Percentiles rank a stretch among this genome's conserved stretches.
These are phyloP conservation scores for Parnassius mnemosyne DNA, from an alignment of 2,888 invertebrate species.

Conservation along the genomic window DNA sequence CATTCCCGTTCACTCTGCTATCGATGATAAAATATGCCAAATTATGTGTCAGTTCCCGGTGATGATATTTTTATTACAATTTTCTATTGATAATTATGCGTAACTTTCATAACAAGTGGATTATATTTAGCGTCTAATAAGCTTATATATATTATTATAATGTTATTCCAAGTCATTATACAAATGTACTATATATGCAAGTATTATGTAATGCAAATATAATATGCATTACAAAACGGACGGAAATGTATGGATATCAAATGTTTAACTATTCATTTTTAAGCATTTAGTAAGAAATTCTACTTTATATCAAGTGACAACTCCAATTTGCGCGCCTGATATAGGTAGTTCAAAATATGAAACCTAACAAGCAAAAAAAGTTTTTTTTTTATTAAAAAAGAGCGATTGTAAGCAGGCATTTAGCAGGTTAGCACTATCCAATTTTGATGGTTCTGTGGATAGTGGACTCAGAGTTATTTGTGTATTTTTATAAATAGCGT, in stretches of 20 bases:
- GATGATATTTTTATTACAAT: slow-evolving; percentile 4
- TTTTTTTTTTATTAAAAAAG: background rate
- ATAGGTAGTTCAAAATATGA: slow-evolving; percentile 23
- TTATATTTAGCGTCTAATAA: slow-evolving; percentile 24
- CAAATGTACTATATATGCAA: slow-evolving; percentile 25
- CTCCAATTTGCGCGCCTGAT: slow-evolving; percentile 30
- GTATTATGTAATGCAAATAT: slow-evolving; percentile 26
- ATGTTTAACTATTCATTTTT: slow-evolving; percentile 21
- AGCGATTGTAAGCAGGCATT: slow-evolving; percentile 9
- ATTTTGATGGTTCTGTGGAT: slow-evolving; percentile 12
- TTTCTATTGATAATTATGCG: slow-evolving; percentile 13
- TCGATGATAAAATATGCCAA: no score
- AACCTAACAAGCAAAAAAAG: slow-evolving; percentile 16
- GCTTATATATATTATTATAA: slow-evolving; percentile 21
- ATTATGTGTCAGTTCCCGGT: no score
- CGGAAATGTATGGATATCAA: slow-evolving; percentile 37
- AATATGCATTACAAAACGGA: slow-evolving; percentile 35
- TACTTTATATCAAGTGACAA: slow-evolving; percentile 14
- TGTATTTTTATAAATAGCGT: slow-evolving; percentile 28
- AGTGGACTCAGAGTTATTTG: slow-evolving; percentile 27
- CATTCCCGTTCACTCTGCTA: no score
- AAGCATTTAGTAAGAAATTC: slow-evolving; percentile 16
- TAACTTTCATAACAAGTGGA: slow-evolving; percentile 10
- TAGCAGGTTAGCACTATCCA: background rate
- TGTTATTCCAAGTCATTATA: slow-evolving; percentile 22